Base-by-base conservation (phyloP, 2,113 vertebrate genomes). In the Dicentrarchus labrax region DNA sequence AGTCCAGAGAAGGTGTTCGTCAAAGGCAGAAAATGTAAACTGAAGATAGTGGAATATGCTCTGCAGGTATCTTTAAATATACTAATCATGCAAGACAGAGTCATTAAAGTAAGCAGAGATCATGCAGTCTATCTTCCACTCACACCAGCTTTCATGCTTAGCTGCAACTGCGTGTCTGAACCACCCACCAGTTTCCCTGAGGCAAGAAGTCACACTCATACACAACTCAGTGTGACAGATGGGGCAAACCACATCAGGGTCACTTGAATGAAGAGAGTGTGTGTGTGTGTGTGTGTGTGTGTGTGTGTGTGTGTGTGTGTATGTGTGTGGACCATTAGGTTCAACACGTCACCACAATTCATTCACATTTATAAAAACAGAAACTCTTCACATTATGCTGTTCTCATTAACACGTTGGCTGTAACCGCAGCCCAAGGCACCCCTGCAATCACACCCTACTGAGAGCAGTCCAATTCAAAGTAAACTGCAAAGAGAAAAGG, bases 331-430 rank as follows among this genome's bases (percentile, higher is more conserved):
- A 47, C 65, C 68, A 66, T 19, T 50, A 39, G 17, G 19, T 80
- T 71, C 5, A 39, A 62, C 50, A 38, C 30, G 50, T 41, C 9
- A 53, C 9, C 17, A 24, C 41, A 57, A 65, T 54, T 78, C 7
- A 68, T 73, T 72, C 9, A 72, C 11, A 51, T 72, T 72, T 38
- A 45, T 68, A 39, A 43, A 86, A 69, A 78, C 22, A 66, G 22
- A 48, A 67, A 50, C 38, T 78, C 71, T 45, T 48, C 69, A 59
- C 21, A 74, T 77, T 74, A 43, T 19, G 21, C 36, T 39, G 24
- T 79, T 78, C 75, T 74, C 68, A 75, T 83, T 78, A 87, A 87
- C 62, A 67, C 19, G 21, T 51, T 48, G 68, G 16, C 53, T 65
- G 83, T 39, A 80, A 62, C 48, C 64, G 64, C 59, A 67, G 76